phyloP scores from a whole-genome alignment of 2,888 invertebrate species.

The Eumacrocentrus americanus region DNA sequence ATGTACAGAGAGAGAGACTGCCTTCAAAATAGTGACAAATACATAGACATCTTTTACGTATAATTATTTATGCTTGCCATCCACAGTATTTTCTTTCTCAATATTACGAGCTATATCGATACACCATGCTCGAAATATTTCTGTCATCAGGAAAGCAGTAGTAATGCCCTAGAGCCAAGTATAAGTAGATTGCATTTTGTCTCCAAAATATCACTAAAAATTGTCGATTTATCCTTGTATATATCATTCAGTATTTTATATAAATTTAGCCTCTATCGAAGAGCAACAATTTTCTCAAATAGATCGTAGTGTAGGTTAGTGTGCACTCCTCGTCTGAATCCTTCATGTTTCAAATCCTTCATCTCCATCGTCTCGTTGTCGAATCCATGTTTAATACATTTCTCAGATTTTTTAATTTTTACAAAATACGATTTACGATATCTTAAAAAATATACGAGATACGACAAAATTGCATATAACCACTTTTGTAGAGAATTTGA shows the following conservation, averaged over 20 bases:
- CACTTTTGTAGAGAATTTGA: no score
- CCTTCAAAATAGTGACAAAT: constrained; percentile 13
- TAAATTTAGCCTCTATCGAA: background rate
- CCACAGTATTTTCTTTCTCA: constrained; percentile 27
- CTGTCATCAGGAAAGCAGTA: background rate
- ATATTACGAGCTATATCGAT: background rate
- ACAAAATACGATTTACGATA: no score
- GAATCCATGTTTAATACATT: constrained; percentile 34
- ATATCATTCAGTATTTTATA: background rate
- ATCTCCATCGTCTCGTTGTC: constrained; percentile 38
- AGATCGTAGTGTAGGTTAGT: constrained; percentile 48
- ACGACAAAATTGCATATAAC: no score
- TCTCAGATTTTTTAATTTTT: no score
- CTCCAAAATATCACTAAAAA: constrained; percentile 1
- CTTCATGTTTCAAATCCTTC: constrained; percentile 42
- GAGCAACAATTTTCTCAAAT: constrained; percentile 29
- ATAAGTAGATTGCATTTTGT: constrained; percentile 19
- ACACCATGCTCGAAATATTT: background rate
- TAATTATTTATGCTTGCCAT: constrained; percentile 26
- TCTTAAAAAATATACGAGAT: no score
- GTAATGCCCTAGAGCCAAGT: no score
- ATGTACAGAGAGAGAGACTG: constrained; percentile 10
- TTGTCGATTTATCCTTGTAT: background rate
- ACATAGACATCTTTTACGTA: background rate
- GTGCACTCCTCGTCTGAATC: constrained; percentile 42